These are phyloP conservation scores for Saturnia pavonia DNA, from an alignment of 2,888 invertebrate species.

Conservation along the genomic window DNA sequence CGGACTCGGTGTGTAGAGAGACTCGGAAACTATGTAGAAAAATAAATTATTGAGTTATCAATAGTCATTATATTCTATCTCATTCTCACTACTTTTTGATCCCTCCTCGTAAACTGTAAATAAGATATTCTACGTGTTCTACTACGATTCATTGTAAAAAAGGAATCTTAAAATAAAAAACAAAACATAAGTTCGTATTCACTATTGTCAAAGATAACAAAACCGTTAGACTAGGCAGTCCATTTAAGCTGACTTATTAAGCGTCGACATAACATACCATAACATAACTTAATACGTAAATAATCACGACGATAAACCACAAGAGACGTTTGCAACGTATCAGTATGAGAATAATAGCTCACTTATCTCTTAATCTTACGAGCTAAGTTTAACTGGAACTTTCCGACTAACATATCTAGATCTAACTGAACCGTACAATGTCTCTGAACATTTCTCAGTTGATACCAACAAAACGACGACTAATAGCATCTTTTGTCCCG, in stretches of 20 bases:
- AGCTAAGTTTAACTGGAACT: not conserved
- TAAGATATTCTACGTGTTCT: not conserved
- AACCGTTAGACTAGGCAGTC: not conserved
- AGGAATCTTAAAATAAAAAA: no score
- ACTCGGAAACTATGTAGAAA: no score
- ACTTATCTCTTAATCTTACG: not conserved
- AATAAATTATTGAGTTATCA: no score
- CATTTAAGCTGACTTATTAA: not conserved
- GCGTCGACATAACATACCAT: not conserved
- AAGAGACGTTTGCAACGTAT: not conserved
- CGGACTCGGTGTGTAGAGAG: no score
- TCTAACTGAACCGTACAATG: conserved; percentile 3
- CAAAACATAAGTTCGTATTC: not conserved
- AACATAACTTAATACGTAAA: not conserved
- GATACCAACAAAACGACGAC: conserved; percentile 1
- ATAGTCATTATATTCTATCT: no score
- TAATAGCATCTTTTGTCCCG: conserved; percentile 8
- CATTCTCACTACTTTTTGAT: no score
- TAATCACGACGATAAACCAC: not conserved
- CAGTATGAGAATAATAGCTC: not conserved
- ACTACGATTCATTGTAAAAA: not conserved
- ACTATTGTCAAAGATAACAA: not conserved
- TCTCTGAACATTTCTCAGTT: conserved; percentile 8
- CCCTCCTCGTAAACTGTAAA: no score
- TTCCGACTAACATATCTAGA: conserved; percentile 2